These are phyloP conservation scores for Cynopterus brachyotis DNA, from an alignment of 2,113 vertebrate species.

Conservation along the genomic window DNA sequence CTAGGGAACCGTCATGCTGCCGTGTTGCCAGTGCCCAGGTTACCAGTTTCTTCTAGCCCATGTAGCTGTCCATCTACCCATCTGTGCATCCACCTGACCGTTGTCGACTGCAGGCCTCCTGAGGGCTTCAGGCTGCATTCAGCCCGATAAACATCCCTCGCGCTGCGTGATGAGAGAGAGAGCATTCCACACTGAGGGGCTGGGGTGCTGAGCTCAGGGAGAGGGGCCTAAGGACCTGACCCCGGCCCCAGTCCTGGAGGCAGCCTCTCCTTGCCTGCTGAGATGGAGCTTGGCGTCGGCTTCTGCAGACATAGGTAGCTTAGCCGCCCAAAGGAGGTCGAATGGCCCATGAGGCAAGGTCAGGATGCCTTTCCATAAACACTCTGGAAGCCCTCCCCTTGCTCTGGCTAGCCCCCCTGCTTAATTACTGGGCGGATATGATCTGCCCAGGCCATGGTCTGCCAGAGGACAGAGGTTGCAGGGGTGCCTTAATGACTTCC, in stretches of 20 bases:
- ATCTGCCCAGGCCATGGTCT: not conserved
- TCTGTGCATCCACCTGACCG: not conserved
- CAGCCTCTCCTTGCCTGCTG: not conserved
- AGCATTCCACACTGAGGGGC: not conserved
- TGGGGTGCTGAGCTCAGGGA: not conserved
- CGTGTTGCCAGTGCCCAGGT: not conserved
- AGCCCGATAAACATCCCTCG: no score
- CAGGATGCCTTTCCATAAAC: not conserved
- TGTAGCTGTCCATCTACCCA: not conserved
- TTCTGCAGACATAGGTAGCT: not conserved
- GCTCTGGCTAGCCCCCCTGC: not conserved
- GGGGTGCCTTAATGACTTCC: not conserved
- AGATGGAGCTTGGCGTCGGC: not conserved
- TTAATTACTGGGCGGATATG: not conserved
- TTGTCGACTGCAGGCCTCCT: not conserved
- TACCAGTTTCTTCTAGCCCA: not conserved
- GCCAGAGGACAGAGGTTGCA: not conserved
- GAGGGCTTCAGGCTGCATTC: not conserved
- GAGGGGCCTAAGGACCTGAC: not conserved
- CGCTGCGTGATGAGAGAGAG: not conserved
- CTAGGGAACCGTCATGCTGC: accelerated
- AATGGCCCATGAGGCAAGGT: not conserved
- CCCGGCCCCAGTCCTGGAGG: not conserved
- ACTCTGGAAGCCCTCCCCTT: slow-evolving; percentile 23
- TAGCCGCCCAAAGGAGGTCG: not conserved